A percentile compares a stretch with the other conserved stretches of the same genome.
phyloP scores from a whole-genome alignment of 92 coral and sea anemone species.

The Umimayanthus chanpuru region DNA sequence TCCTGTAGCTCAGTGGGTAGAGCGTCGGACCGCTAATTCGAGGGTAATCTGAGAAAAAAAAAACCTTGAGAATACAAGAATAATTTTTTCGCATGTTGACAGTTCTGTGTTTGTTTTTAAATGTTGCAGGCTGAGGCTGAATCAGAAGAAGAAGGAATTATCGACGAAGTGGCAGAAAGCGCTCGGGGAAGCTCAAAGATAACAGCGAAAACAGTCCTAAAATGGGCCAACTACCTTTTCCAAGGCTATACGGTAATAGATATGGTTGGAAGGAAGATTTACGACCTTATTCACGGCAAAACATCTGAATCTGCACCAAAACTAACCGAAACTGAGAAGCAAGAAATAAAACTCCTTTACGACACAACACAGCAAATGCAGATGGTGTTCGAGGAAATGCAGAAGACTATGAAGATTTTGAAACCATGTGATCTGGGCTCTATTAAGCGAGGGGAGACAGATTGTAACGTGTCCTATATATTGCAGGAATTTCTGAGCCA shows the following conservation, averaged over 20 bases:
- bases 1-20: too few relatives aligned
- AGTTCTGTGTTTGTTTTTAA: too few relatives aligned
- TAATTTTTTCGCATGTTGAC: not conserved
- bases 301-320: not conserved
- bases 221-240: not conserved
- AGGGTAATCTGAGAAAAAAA: too few relatives aligned
- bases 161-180: not conserved
- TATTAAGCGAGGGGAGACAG: not conserved
- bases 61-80: too few relatives aligned
- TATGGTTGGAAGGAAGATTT: not conserved
- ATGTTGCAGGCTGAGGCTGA: not conserved
- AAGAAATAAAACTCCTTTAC: not conserved
- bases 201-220: not conserved
- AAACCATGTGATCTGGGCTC: not conserved
- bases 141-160: not conserved
- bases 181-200: not conserved
- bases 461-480: not conserved
- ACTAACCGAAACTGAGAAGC: not conserved
- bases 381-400: not conserved
- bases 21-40: too few relatives aligned
- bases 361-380: not conserved
- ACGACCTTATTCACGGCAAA: not conserved
- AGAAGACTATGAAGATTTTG: not conserved
- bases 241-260: not conserved
- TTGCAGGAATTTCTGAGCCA: not conserved